Percentiles rank a stretch among this genome's conserved stretches.
Evolutionary conservation across 2,888 invertebrate genomes (phyloP).

Genomic region (Troides oblongomaculatus): DNA sequence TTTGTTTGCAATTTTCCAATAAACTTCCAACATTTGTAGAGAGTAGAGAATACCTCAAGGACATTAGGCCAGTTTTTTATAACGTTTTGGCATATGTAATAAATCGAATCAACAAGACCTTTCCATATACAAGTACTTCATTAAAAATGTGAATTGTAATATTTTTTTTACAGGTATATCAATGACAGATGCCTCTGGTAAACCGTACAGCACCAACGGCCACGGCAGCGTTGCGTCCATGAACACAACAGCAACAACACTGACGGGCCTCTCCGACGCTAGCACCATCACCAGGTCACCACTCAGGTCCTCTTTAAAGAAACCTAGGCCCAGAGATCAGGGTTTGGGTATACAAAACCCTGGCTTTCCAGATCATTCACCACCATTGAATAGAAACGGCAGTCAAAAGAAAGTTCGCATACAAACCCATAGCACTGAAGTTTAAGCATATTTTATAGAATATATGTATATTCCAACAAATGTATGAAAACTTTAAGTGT

Average conservation of each 20-base stretch:
- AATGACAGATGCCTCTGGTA: slow-evolving; percentile 92
- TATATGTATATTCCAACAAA: neutral
- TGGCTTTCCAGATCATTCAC: slow-evolving; percentile 89
- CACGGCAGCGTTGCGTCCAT: slow-evolving; percentile 86
- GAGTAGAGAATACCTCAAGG: too few relatives aligned
- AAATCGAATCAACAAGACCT: too few relatives aligned
- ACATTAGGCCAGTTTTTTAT: too few relatives aligned
- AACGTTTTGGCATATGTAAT: too few relatives aligned
- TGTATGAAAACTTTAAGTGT: neutral
- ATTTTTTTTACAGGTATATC: slow-evolving; percentile 81
- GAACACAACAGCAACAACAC: slow-evolving; percentile 85
- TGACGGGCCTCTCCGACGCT: slow-evolving; percentile 79
- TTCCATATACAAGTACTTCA: neutral
- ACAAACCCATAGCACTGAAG: slow-evolving; percentile 95
- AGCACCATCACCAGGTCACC: slow-evolving; percentile 71
- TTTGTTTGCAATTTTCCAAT: too few relatives aligned
- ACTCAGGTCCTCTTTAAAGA: slow-evolving; percentile 89
- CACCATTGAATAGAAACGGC: slow-evolving; percentile 89
- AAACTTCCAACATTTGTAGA: too few relatives aligned
- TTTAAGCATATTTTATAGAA: slow-evolving; percentile 61
- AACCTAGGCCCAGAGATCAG: slow-evolving; percentile 82
- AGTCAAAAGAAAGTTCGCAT: slow-evolving; percentile 95
- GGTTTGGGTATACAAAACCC: slow-evolving; percentile 93
- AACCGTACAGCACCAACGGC: slow-evolving; percentile 85
- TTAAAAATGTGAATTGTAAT: neutral